Evolutionary conservation across 2,797 vertebrate species (phyloP).

Genomic region (Cottoperca gobio): DNA sequence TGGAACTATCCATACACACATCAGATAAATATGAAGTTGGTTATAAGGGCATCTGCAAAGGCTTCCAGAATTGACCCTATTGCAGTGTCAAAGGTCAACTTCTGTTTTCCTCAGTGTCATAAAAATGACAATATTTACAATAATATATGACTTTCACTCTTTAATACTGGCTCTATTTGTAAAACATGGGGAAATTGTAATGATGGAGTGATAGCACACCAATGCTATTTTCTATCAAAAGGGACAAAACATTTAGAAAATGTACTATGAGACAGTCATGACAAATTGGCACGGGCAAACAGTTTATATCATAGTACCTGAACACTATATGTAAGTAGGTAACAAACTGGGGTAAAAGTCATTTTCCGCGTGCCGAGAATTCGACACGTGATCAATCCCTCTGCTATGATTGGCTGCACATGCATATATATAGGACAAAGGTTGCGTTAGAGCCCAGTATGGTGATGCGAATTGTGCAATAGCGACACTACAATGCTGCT

Average conservation of each 20-base stretch:
- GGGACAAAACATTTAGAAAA: no score
- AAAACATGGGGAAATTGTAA: not conserved
- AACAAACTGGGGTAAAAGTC: no score
- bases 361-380: fast-evolving
- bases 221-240: no score
- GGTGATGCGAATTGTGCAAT: fast-evolving
- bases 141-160: not conserved
- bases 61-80: not conserved
- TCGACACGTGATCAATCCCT: slow-evolving; percentile 54
- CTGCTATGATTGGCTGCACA: slow-evolving; percentile 73
- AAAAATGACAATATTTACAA: not conserved
- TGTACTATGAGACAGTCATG: no score
- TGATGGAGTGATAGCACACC: not conserved
- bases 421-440: no score
- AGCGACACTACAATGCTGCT: slow-evolving; percentile 68
- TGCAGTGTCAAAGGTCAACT: not conserved
- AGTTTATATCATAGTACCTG: no score
- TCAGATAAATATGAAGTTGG: not conserved
- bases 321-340: no score
- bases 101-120: not conserved
- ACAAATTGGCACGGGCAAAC: no score
- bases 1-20: not conserved
- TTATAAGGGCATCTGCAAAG: not conserved
- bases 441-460: no score
- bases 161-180: not conserved